Base-by-base conservation (phyloP, 1,140 invertebrate genomes). In the Chymomyza costata region DNA sequence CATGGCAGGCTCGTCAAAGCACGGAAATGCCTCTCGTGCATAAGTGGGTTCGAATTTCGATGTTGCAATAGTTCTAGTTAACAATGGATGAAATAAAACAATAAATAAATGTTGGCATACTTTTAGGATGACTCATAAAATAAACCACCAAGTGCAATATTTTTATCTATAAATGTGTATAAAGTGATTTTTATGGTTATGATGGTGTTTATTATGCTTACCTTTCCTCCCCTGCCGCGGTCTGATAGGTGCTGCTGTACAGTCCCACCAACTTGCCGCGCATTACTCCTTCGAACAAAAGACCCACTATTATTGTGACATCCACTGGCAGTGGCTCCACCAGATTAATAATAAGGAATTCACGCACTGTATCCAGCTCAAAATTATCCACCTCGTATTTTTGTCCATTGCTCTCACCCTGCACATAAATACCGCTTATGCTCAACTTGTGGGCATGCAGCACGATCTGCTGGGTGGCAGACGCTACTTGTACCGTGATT, bases 11-110 rank as follows among this genome's bases (percentile, higher is more conserved):
- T 99, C 97, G 87, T 99, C 97, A 82, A 97, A 97, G 83, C 96
- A 98, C 0, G 97, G 97, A 67, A 97, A 98, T 0, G 93, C 93
- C 86, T 94, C 91, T 28, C 97, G 89, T 0, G 97, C 96, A 87
- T 97, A 95, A 1, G 94, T 97, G 1, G 96, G 93, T 73, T 98
- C 93, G 82, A 98, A 97, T 87, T 98, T 96, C 0, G 95, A 92
- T 0, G 94, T 94, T 6, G 94, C 94, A 66, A 97, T 92, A 43
- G 87, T 89, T 64, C 95, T 96, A 73, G n/a, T n/a, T n/a, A n/a
- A n/a, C 0, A 25, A 35, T 13, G 28, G 6, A 3, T 7, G 14
- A 8, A 15, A 1, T 2, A 2, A 6, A 11, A 30, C 8, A 3
- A 3, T 13, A 13, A 6, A 6, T 34, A 10, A 51, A 25, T 1